Evolutionary conservation across 92 coral and sea anemone species (phyloP).

Genomic region (Porites evermanni): DNA sequence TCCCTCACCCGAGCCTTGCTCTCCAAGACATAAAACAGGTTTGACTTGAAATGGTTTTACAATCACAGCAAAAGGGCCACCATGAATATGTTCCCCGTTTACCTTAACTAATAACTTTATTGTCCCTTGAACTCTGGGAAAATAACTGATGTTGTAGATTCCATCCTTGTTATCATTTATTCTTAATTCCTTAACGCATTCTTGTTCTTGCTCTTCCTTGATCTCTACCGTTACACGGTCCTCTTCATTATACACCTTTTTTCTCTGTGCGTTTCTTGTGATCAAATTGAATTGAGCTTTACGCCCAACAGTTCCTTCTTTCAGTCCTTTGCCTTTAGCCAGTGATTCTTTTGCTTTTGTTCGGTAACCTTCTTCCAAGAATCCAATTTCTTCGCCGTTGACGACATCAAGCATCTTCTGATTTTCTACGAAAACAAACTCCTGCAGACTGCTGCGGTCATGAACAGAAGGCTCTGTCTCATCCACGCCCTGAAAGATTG

Average conservation of each 20-base stretch:
- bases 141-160: constrained; percentile 3
- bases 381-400: not conserved
- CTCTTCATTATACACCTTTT: not conserved
- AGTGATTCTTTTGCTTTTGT: not conserved
- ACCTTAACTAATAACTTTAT: not conserved
- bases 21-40: not conserved
- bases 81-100: constrained; percentile 2
- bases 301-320: not conserved
- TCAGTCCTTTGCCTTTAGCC: not conserved
- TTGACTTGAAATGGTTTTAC: constrained; percentile 3
- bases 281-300: not conserved
- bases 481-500: not conserved
- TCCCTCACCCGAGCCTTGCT: not conserved
- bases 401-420: not conserved
- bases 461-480: not conserved
- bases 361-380: not conserved
- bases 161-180: not conserved
- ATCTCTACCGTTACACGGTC: not conserved
- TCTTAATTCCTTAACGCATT: not conserved
- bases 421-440: not conserved
- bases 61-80: not conserved
- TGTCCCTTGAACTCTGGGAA: constrained; percentile 1
- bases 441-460: not conserved
- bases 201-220: not conserved
- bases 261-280: not conserved